Evolutionary conservation across 2,797 vertebrate genomes (phyloP).

Genomic region (Coranthus polyacanthus): DNA sequence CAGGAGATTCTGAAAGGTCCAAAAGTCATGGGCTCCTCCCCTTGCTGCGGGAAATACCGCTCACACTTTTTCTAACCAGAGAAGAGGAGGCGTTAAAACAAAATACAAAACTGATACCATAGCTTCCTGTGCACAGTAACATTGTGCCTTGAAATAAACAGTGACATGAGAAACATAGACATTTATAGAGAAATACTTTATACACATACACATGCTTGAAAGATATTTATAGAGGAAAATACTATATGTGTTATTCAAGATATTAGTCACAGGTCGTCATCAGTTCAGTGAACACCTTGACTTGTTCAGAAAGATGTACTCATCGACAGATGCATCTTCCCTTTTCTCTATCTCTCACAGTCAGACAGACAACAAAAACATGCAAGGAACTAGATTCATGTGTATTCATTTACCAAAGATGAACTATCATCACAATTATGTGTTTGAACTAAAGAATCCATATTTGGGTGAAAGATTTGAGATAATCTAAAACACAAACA

Average conservation of each 20-base stretch:
- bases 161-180: slow-evolving; percentile 2
- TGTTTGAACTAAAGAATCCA: background rate
- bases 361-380: background rate
- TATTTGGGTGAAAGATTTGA: background rate
- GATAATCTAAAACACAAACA: background rate
- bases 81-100: slow-evolving; percentile 58
- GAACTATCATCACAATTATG: background rate
- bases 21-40: slow-evolving; percentile 91
- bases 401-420: background rate
- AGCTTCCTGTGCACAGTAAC: slow-evolving; percentile 48
- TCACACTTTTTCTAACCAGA: slow-evolving; percentile 97
- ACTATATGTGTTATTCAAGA: background rate
- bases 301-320: too few species aligned
- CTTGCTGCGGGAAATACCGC: slow-evolving; percentile 91
- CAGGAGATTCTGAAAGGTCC: slow-evolving; percentile 96
- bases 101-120: slow-evolving; percentile 44
- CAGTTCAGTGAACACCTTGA: too few species aligned
- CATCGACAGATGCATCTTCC: too few species aligned
- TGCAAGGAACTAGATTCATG: background rate
- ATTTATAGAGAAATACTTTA: background rate
- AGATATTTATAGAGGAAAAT: too few species aligned
- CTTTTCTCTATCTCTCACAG: background rate
- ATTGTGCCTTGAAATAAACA: slow-evolving; percentile 30
- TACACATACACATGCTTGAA: too few species aligned
- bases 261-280: background rate